Evolutionary conservation across 2,888 invertebrate species (phyloP).

Genomic region (Cacoxenus indagator): DNA sequence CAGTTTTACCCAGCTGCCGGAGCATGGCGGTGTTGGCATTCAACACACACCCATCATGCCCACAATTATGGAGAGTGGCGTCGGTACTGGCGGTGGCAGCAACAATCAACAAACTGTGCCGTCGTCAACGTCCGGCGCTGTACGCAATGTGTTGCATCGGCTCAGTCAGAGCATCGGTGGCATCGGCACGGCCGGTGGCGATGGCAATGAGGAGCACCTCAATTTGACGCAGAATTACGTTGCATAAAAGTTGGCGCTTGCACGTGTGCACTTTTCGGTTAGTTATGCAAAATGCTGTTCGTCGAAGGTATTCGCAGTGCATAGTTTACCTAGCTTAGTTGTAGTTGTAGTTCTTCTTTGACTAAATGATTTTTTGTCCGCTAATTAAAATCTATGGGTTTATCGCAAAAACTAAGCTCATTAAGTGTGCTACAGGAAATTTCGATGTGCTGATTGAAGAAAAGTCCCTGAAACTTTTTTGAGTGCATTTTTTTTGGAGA

Average conservation of each 20-base stretch:
- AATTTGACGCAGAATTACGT: constrained; percentile 66
- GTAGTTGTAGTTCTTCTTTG: too few relatives aligned
- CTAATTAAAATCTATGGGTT: too few relatives aligned
- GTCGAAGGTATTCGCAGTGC: too few relatives aligned
- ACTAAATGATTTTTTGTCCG: too few relatives aligned
- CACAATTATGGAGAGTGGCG: constrained; percentile 68
- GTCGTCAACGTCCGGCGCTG: constrained; percentile 47
- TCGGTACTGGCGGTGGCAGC: constrained; percentile 38
- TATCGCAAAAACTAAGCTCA: too few relatives aligned
- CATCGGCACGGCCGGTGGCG: constrained; percentile 24
- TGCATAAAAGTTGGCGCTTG: constrained; percentile 33
- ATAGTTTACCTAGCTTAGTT: too few relatives aligned
- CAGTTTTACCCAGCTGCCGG: constrained; percentile 49
- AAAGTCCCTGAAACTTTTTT: too few relatives aligned
- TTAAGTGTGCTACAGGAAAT: too few relatives aligned
- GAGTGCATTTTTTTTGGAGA: too few relatives aligned
- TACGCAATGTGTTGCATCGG: constrained; percentile 65
- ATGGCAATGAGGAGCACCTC: constrained; percentile 63
- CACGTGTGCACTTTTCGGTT: not conserved
- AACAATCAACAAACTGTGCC: constrained; percentile 36
- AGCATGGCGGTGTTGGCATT: constrained; percentile 31
- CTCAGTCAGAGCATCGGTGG: constrained; percentile 57
- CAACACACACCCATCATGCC: constrained; percentile 64
- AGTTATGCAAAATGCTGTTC: constrained; percentile 2
- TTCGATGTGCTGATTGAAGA: too few relatives aligned